These are phyloP conservation scores for Drosophila oshimai DNA, from an alignment of 1,140 invertebrate species.

Conservation along the genomic window DNA sequence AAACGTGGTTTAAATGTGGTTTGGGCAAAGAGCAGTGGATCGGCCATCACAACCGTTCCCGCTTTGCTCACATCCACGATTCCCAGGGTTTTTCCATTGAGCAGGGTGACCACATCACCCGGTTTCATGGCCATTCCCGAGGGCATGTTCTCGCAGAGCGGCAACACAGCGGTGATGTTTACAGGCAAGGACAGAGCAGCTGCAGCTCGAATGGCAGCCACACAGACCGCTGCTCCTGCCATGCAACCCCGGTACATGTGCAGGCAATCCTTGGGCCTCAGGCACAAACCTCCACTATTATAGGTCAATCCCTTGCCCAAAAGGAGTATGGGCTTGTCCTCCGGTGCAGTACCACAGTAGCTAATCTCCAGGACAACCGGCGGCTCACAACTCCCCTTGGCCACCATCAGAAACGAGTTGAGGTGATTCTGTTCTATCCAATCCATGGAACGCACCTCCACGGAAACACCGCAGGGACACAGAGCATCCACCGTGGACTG, in stretches of 20 bases:
- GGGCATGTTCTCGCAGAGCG: constrained; percentile 94
- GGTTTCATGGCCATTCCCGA: constrained; percentile 92
- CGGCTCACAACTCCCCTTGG: constrained; percentile 89
- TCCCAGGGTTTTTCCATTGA: constrained; percentile 93
- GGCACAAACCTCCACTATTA: constrained; percentile 89
- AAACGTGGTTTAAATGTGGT: constrained; percentile 85
- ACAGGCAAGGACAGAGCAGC: constrained; percentile 68
- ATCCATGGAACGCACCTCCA: constrained; percentile 87
- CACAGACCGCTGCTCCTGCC: constrained; percentile 83
- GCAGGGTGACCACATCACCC: constrained; percentile 92
- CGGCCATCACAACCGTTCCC: constrained; percentile 93
- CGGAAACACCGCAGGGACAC: constrained; percentile 85
- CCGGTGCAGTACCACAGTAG: constrained; percentile 71
- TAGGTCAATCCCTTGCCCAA: constrained; percentile 73
- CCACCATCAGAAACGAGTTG: constrained; percentile 89
- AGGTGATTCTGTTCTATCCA: constrained; percentile 72
- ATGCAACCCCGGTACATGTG: constrained; percentile 95
- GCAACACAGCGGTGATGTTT: constrained; percentile 64
- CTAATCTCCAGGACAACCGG: constrained; percentile 79
- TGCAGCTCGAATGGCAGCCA: constrained; percentile 67
- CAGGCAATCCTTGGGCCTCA: constrained; percentile 90
- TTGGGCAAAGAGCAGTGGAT: constrained; percentile 92
- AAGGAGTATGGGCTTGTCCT: constrained; percentile 70
- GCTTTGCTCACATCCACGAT: constrained; percentile 95
- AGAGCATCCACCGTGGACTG: constrained; percentile 84